These are phyloP conservation scores for Butorides virescens DNA, from an alignment of 2,113 vertebrate genomes.

Conservation along the genomic window DNA sequence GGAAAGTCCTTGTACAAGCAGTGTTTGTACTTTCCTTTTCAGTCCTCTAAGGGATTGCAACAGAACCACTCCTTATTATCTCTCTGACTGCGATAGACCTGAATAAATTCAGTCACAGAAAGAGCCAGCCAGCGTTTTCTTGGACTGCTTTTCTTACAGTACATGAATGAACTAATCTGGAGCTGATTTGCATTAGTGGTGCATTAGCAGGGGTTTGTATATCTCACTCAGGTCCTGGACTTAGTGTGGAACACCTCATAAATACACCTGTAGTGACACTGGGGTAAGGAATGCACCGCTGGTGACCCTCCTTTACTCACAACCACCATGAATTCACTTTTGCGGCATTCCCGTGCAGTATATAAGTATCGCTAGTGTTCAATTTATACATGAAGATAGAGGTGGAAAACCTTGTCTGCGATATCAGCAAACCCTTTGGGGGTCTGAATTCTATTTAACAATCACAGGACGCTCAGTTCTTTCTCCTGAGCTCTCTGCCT, in stretches of 20 bases:
- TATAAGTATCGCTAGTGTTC: neutral
- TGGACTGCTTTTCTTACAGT: neutral
- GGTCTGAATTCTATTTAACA: neutral
- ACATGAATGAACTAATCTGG: neutral
- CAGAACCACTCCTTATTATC: neutral
- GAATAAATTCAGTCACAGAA: neutral
- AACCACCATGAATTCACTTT: neutral
- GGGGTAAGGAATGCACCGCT: fast-evolving
- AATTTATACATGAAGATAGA: neutral
- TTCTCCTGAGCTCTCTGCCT: neutral
- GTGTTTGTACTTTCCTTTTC: neutral
- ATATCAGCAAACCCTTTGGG: neutral
- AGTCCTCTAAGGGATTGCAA: neutral
- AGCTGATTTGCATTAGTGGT: neutral
- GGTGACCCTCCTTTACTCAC: neutral
- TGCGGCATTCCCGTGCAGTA: neutral
- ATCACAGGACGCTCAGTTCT: neutral
- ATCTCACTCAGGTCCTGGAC: neutral
- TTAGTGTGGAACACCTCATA: neutral
- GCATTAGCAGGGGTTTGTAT: neutral
- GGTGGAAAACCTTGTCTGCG: neutral
- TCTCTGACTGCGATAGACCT: neutral
- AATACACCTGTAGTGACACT: neutral
- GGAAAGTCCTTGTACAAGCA: neutral
- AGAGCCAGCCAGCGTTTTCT: neutral